Conservation (phyloP, 1,140 invertebrate genomes). For the Drosophila punjabiensis region DNA sequence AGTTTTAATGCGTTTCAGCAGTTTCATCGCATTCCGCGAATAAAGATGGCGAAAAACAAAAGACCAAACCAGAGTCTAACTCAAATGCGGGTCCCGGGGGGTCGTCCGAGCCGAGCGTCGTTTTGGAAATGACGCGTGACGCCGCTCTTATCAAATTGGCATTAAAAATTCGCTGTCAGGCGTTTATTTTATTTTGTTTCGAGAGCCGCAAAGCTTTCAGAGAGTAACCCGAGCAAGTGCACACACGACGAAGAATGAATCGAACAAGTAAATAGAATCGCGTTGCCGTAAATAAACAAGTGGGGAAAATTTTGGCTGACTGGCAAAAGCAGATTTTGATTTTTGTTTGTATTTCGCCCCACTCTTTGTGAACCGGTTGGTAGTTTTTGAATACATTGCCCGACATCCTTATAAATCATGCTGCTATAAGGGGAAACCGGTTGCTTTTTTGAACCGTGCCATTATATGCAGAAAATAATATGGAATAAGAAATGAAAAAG, state of each 20-base stretch:
- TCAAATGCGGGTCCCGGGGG: constrained; percentile 5
- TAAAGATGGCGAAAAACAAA: constrained; percentile 5
- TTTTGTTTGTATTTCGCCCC: not conserved
- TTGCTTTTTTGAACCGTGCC: constrained; percentile 10
- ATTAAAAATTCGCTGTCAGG: constrained; percentile 29
- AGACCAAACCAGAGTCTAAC: not conserved
- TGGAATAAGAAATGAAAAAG: constrained; percentile 3
- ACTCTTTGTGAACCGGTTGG: constrained; percentile 31
- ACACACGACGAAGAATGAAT: constrained; percentile 22
- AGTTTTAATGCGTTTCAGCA: constrained; percentile 33
- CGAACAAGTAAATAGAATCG: constrained; percentile 13
- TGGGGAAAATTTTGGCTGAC: constrained; percentile 32
- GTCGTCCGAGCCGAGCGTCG: constrained; percentile 6
- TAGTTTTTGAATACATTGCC: constrained; percentile 37
- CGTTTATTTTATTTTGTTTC: constrained; percentile 1
- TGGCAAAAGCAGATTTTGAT: constrained; percentile 31
- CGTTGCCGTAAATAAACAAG: constrained; percentile 30
- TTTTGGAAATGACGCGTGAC: constrained; percentile 36
- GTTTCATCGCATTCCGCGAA: constrained; percentile 6
- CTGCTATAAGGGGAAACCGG: constrained; percentile 27
- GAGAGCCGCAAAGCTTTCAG: constrained; percentile 16
- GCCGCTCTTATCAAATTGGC: constrained; percentile 46
- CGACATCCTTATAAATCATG: constrained; percentile 51
- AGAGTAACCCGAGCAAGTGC: constrained; percentile 35
- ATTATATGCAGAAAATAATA: constrained; percentile 33